Percentiles rank a stretch among this genome's conserved stretches.
phyloP scores from a whole-genome alignment of 1,140 invertebrate species.

The Dolichoris vasculosae region DNA sequence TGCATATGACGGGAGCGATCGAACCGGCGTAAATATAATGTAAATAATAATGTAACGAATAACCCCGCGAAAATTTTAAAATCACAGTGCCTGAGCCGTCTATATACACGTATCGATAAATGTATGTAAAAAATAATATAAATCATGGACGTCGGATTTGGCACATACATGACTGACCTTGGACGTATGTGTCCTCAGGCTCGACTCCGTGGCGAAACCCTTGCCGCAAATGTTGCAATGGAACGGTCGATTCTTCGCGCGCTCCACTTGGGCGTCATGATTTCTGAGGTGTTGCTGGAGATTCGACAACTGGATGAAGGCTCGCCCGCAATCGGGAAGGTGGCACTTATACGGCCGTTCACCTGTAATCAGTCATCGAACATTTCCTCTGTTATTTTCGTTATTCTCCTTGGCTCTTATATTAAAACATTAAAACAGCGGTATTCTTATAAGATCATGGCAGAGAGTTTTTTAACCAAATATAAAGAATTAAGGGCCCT shows the following conservation, averaged over 20 bases:
- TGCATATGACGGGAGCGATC: not conserved
- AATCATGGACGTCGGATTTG: constrained; percentile 74
- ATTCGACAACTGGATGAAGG: constrained; percentile 98
- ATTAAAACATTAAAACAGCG: too few relatives aligned
- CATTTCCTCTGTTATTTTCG: not conserved
- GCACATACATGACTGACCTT: constrained; percentile 92
- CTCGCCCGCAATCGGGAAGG: constrained; percentile 93
- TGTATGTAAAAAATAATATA: constrained; percentile 53
- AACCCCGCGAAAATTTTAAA: constrained; percentile 6
- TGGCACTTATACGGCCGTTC: constrained; percentile 98
- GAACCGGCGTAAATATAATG: not conserved
- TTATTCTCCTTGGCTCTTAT: too few relatives aligned
- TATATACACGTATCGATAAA: constrained; percentile 15
- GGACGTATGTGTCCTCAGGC: constrained; percentile 93
- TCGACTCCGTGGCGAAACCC: constrained; percentile 96
- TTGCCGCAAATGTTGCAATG: constrained; percentile 98
- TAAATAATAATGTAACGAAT: too few relatives aligned
- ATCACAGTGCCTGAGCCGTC: not conserved
- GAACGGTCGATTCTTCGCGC: constrained; percentile 95
- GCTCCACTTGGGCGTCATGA: constrained; percentile 95
- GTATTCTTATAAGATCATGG: too few relatives aligned
- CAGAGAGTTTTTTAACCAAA: too few relatives aligned
- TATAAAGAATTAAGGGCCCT: too few relatives aligned
- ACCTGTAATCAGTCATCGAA: constrained; percentile 79
- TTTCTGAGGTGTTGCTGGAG: constrained; percentile 97